Evolutionary conservation across 2,113 vertebrate genomes (phyloP).

Genomic region (Gopherus evgoodei): DNA sequence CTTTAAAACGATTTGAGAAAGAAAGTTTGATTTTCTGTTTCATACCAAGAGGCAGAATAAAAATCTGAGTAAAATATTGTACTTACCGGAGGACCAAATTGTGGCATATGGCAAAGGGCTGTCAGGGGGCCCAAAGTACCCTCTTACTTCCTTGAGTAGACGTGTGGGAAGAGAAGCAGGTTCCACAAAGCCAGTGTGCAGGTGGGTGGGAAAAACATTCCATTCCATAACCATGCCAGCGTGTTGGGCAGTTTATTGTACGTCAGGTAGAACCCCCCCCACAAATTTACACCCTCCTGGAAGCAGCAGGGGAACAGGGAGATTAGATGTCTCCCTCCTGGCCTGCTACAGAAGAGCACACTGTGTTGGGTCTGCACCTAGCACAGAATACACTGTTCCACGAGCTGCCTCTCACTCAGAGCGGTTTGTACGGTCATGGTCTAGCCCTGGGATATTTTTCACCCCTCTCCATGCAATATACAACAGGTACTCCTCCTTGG

Average conservation of each 20-base stretch:
- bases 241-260: neutral
- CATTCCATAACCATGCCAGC: neutral
- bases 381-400: neutral
- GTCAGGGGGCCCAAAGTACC: neutral
- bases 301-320: neutral
- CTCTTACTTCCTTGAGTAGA: neutral
- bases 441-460: neutral
- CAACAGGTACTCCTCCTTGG: neutral
- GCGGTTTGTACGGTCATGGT: neutral
- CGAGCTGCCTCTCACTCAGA: fast-evolving
- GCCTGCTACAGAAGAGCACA: neutral
- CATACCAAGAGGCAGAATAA: constrained; percentile 27
- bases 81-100: neutral
- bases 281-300: neutral
- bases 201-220: neutral
- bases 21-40: constrained; percentile 32
- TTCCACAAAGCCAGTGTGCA: neutral
- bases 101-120: neutral
- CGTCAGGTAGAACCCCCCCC: too few relatives aligned
- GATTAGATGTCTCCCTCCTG: neutral
- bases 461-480: neutral
- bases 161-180: neutral
- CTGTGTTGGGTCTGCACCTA: neutral
- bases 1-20: constrained; percentile 66
- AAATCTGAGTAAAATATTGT: constrained; percentile 29